phyloP scores from a whole-genome alignment of 1,140 invertebrate species.

The Brachionus plicatilis region DNA sequence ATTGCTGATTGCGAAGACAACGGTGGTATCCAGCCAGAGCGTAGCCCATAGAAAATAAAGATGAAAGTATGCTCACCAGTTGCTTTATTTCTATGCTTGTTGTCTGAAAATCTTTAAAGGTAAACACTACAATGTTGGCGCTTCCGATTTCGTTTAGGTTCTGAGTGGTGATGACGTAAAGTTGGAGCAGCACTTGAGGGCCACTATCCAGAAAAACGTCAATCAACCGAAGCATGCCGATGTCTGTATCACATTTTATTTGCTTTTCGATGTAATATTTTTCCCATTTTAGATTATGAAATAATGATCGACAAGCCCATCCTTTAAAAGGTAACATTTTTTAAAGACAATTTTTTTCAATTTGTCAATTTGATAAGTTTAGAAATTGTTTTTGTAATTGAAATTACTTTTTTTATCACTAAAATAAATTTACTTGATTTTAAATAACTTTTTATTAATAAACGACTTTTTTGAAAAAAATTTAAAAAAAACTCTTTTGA shows the following conservation, averaged over 20 bases:
- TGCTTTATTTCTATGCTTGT: conserved; percentile 38
- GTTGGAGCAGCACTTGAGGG: conserved; percentile 32
- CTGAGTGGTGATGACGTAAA: conserved; percentile 30
- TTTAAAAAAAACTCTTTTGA: too few species aligned
- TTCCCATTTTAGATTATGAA: conserved; percentile 39
- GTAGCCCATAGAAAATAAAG: conserved; percentile 26
- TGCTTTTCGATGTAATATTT: conserved; percentile 38
- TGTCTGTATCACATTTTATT: conserved; percentile 39
- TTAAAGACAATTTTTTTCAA: too few species aligned
- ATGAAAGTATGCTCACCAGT: conserved; percentile 13
- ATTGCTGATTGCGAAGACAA: conserved; percentile 29
- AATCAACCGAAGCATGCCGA: conserved; percentile 27
- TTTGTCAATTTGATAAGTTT: too few species aligned
- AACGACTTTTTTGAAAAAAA: too few species aligned
- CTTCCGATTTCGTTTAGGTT: conserved; percentile 13
- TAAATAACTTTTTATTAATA: too few species aligned
- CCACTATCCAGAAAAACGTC: conserved; percentile 35
- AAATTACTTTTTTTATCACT: too few species aligned
- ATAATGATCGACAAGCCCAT: conserved; percentile 30
- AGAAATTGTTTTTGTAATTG: too few species aligned
- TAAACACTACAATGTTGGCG: conserved; percentile 20
- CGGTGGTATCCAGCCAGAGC: conserved; percentile 22
- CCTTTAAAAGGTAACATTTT: neutral
- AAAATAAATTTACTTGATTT: too few species aligned
- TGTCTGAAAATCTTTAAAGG: conserved; percentile 36